A percentile compares a stretch with the other conserved stretches of the same genome.
Evolutionary conservation across 2,888 invertebrate genomes (phyloP).

Genomic region (Pycnomerus fuliginosus): DNA sequence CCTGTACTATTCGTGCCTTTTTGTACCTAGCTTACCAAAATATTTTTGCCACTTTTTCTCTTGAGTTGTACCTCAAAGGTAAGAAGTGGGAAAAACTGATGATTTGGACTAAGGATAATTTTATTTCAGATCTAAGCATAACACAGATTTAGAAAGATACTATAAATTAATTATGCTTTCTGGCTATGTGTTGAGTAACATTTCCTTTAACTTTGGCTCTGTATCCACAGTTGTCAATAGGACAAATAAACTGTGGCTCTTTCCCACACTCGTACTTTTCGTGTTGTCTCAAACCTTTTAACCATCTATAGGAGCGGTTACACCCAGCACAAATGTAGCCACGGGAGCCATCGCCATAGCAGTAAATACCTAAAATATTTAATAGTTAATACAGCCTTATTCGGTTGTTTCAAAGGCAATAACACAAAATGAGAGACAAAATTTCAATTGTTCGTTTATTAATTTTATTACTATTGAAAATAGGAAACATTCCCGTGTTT

Average conservation of each 20-base stretch:
- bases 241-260: constrained; percentile 70
- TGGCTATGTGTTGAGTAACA: constrained; percentile 21
- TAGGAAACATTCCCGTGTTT: too few relatives aligned
- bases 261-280: constrained; percentile 68
- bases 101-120: too few relatives aligned
- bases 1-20: too few relatives aligned
- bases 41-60: too few relatives aligned
- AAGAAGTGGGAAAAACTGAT: too few relatives aligned
- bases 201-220: constrained; percentile 22
- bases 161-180: too few relatives aligned
- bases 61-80: too few relatives aligned
- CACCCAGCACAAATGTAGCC: constrained; percentile 38
- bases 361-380: constrained; percentile 5
- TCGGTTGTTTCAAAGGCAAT: neutral
- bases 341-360: constrained; percentile 17
- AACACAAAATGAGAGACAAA: neutral
- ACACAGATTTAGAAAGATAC: too few relatives aligned
- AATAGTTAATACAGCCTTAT: neutral
- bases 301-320: constrained; percentile 25
- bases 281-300: constrained; percentile 48
- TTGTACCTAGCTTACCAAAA: too few relatives aligned
- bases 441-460: neutral
- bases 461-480: neutral
- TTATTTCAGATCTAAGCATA: too few relatives aligned
- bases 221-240: constrained; percentile 34